A percentile compares a stretch with the other conserved stretches of the same genome.
These are phyloP conservation scores for Chrysomela aeneicollis DNA, from an alignment of 2,888 invertebrate species.

Conservation along the genomic window DNA sequence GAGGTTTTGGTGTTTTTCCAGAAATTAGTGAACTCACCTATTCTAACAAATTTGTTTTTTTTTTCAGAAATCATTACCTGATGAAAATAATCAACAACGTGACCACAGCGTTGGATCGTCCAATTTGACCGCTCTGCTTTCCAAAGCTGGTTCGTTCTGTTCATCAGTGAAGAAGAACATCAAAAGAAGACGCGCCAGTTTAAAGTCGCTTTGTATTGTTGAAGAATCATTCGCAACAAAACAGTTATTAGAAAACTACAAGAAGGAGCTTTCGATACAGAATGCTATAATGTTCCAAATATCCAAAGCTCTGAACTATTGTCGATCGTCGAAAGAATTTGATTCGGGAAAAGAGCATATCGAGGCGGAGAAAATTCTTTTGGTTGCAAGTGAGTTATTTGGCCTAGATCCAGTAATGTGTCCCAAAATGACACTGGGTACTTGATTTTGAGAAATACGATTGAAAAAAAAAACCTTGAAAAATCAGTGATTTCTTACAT, in stretches of 20 bases:
- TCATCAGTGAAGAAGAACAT: conserved; percentile 35
- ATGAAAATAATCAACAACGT: conserved; percentile 2
- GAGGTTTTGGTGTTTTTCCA: no score
- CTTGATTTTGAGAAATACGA: no score
- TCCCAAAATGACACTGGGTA: no score
- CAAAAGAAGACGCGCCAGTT: conserved; percentile 22
- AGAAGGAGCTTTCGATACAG: conserved; percentile 41
- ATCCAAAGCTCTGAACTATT: conserved; percentile 44
- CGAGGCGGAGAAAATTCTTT: conserved; percentile 46
- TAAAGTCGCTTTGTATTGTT: neutral
- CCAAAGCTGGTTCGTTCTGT: conserved; percentile 36
- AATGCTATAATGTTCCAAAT: conserved; percentile 45
- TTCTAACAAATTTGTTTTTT: conserved; percentile 6
- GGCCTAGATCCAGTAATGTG: no score
- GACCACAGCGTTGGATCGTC: conserved; percentile 33
- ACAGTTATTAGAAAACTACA: conserved; percentile 31
- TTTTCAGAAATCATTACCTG: neutral
- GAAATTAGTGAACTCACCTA: no score
- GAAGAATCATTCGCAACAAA: neutral
- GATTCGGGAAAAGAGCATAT: conserved; percentile 38
- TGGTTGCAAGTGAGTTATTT: conserved; percentile 44
- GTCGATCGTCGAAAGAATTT: conserved; percentile 39
- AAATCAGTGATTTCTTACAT: no score
- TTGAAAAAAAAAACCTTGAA: no score
- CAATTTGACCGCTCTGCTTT: conserved; percentile 33